Conservation (phyloP, 1,140 invertebrate species). For the Scaptomyza pallida region DNA sequence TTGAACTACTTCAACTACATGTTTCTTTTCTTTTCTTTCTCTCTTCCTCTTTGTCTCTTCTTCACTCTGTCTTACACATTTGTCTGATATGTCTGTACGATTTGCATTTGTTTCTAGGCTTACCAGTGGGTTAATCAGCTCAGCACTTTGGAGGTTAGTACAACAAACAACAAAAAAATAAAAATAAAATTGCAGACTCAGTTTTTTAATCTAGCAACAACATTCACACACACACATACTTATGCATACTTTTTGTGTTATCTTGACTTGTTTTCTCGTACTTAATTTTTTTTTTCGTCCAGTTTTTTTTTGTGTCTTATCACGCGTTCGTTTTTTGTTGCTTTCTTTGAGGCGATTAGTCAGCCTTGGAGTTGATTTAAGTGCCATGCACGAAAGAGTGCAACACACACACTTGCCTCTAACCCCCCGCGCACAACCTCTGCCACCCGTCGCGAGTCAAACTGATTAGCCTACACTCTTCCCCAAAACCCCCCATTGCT, state of each 20-base stretch:
- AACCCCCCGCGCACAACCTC: not conserved
- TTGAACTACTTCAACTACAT: not conserved
- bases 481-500: not conserved
- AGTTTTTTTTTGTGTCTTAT: constrained; percentile 18
- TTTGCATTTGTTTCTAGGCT: constrained; percentile 59
- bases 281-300: constrained; percentile 1
- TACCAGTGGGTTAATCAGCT: constrained; percentile 61
- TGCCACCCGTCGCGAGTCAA: constrained; percentile 9
- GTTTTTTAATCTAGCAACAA: not conserved
- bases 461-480: constrained; percentile 50
- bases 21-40: too few relatives aligned
- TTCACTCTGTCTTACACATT: constrained; percentile 11
- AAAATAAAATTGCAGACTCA: not conserved
- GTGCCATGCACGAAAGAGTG: constrained; percentile 45
- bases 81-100: constrained; percentile 28
- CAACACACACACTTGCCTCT: not conserved
- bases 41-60: not conserved
- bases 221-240: not conserved
- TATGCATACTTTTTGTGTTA: not conserved
- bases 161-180: constrained; percentile 1
- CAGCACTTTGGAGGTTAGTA: constrained; percentile 58
- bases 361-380: constrained; percentile 10
- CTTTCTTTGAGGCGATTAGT: constrained; percentile 17
- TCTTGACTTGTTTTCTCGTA: not conserved
- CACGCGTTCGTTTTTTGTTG: not conserved